These are phyloP conservation scores for Sebastes iracundus DNA, from an alignment of 2,797 vertebrate species.

Conservation along the genomic window DNA sequence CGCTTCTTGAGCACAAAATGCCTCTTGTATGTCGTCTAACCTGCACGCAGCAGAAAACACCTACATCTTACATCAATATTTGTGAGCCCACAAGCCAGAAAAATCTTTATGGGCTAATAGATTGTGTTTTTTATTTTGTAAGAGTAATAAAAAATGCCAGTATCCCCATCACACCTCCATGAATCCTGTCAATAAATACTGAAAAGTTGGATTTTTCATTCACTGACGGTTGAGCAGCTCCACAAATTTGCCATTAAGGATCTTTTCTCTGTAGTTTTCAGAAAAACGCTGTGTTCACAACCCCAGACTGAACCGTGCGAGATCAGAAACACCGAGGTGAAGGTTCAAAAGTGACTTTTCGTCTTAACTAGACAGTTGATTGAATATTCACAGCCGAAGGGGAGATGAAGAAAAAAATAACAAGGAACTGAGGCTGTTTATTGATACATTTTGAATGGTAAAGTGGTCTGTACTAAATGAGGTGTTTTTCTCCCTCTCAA, in stretches of 20 bases:
- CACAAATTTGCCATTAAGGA: constrained; percentile 52
- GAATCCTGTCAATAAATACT: constrained; percentile 30
- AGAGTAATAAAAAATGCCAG: not conserved
- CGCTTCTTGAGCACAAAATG: constrained; percentile 2
- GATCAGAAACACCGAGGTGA: constrained; percentile 62
- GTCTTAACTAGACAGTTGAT: constrained; percentile 57
- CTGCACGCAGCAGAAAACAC: not conserved
- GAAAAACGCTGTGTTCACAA: constrained; percentile 39
- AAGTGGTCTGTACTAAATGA: constrained; percentile 59
- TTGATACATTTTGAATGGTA: constrained; percentile 60
- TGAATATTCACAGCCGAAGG: constrained; percentile 45
- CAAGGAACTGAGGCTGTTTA: constrained; percentile 41
- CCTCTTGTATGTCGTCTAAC: constrained; percentile 6
- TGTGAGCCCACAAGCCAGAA: not conserved
- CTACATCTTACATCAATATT: not conserved
- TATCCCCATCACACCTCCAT: not conserved
- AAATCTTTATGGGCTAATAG: not conserved
- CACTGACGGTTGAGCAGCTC: constrained; percentile 24
- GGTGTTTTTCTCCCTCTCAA: constrained; percentile 58
- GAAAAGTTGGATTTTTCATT: constrained; percentile 30
- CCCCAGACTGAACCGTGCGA: constrained; percentile 36
- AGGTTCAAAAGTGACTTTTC: constrained; percentile 57
- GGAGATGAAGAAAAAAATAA: constrained; percentile 29
- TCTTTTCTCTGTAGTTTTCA: constrained; percentile 41
- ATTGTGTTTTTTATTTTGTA: constrained; percentile 15